A percentile compares a stretch with the other conserved stretches of the same genome.
Conservation (phyloP, 2,797 vertebrate genomes). For the Setipinna tenuifilis region DNA sequence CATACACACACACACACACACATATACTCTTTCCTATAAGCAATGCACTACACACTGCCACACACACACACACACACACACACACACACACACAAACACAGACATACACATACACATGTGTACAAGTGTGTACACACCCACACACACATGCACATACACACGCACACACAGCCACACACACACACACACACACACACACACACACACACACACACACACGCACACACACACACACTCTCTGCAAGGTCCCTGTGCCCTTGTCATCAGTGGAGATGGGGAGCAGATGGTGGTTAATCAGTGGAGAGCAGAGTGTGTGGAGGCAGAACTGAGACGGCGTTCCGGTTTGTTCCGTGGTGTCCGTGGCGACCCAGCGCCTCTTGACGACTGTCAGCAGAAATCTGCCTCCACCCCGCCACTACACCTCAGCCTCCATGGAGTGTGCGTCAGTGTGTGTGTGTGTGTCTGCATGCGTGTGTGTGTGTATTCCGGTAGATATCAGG, state of each 20-base stretch:
- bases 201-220: conserved; percentile 34
- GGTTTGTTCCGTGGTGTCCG: conserved; percentile 17
- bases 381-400: conserved; percentile 44
- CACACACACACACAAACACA: background rate
- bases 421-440: background rate
- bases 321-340: conserved; percentile 48
- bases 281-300: conserved; percentile 64
- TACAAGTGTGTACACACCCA: background rate
- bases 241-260: conserved; percentile 55
- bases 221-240: conserved; percentile 30
- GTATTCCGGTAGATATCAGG: background rate
- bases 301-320: conserved; percentile 44
- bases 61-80: background rate
- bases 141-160: conserved; percentile 27
- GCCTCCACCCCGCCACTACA: conserved; percentile 26
- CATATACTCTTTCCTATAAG: no score
- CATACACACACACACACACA: background rate
- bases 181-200: conserved; percentile 29
- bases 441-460: no score
- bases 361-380: background rate
- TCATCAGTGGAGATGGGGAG: conserved; percentile 52
- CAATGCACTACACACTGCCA: background rate
- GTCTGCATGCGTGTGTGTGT: no score
- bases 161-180: conserved; percentile 23
- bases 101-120: background rate